phyloP scores from a whole-genome alignment of 2,888 invertebrate species.

The Tuberolachnus salignus region DNA sequence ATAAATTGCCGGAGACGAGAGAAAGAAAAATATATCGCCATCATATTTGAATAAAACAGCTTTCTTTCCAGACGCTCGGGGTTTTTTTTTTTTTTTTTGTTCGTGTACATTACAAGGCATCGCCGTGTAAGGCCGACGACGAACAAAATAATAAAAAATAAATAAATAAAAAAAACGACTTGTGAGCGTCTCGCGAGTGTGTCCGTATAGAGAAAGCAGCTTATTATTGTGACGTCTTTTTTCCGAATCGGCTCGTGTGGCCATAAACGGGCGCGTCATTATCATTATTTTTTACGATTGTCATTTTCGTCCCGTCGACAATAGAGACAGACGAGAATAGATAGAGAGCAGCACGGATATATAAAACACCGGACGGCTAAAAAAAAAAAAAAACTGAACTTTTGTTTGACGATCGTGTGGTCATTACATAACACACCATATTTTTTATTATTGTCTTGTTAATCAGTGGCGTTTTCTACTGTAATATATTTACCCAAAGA shows the following conservation, averaged over 20 bases:
- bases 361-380: too few relatives aligned
- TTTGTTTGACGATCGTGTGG: too few relatives aligned
- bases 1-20: constrained; percentile 28
- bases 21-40: background rate
- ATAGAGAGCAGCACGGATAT: too few relatives aligned
- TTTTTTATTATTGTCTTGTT: too few relatives aligned
- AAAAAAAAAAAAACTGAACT: too few relatives aligned
- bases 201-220: constrained; percentile 33
- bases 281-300: background rate
- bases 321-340: too few relatives aligned
- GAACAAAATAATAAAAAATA: constrained; percentile 9
- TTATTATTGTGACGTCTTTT: constrained; percentile 3
- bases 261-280: constrained; percentile 29
- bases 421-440: too few relatives aligned
- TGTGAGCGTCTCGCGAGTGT: background rate
- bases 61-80: constrained; percentile 17
- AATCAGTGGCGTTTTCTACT: too few relatives aligned
- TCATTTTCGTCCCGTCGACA: background rate
- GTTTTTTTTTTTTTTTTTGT: background rate
- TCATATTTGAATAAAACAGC: constrained; percentile 32
- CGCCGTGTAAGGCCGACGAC: background rate
- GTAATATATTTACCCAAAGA: too few relatives aligned
- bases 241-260: constrained; percentile 36
- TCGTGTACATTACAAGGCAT: background rate
- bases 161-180: constrained; percentile 25